Conservation (phyloP, 2,113 vertebrate species). For the Salvelinus sp. region DNA sequence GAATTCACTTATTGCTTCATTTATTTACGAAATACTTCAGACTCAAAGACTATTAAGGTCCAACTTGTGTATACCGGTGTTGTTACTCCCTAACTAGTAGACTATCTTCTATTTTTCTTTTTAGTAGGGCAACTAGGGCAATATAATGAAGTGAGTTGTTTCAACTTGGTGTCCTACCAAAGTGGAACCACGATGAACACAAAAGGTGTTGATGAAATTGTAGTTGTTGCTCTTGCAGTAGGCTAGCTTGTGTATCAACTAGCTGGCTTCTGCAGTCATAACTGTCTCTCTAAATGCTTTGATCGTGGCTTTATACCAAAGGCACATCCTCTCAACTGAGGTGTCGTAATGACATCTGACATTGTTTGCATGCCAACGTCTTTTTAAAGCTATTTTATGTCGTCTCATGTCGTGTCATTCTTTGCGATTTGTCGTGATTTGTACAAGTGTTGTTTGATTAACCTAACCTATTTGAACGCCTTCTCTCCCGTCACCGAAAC, state of each 20-base stretch:
- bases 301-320: neutral
- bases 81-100: too few relatives aligned
- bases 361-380: slow-evolving; percentile 46
- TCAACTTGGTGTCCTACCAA: neutral
- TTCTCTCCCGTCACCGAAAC: slow-evolving; percentile 51
- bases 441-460: slow-evolving; percentile 21
- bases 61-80: too few relatives aligned
- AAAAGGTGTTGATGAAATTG: neutral
- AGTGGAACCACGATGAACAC: neutral
- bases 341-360: neutral
- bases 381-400: slow-evolving; percentile 2
- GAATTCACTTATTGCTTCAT: too few relatives aligned
- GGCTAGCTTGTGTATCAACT: neutral
- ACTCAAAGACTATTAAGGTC: too few relatives aligned
- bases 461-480: slow-evolving; percentile 45
- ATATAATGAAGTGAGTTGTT: neutral
- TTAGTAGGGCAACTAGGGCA: neutral
- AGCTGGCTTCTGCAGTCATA: neutral
- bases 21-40: too few relatives aligned
- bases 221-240: neutral
- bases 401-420: slow-evolving; percentile 32
- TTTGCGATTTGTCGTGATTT: slow-evolving; percentile 27
- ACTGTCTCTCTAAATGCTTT: neutral
- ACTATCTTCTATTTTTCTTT: neutral
- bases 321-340: neutral